These are phyloP conservation scores for Syngnathus floridae DNA, from an alignment of 2,113 vertebrate species.

Conservation along the genomic window DNA sequence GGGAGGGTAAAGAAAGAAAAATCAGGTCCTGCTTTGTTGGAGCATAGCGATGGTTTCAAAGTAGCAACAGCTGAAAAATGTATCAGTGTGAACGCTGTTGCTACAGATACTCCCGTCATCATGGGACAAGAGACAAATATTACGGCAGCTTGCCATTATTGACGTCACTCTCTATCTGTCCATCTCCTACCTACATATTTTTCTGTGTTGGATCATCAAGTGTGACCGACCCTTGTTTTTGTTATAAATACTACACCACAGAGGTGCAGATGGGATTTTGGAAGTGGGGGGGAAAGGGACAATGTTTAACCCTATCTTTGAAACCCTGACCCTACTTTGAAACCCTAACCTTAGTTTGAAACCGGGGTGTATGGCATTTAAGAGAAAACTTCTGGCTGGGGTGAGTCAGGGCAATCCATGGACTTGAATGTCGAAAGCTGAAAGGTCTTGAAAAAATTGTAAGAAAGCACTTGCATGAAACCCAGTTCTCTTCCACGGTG, in stretches of 20 bases:
- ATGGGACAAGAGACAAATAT: constrained; percentile 16
- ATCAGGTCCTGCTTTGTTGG: constrained; percentile 25
- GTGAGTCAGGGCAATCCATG: background rate
- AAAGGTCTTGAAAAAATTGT: constrained; percentile 3
- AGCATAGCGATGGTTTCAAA: constrained; percentile 32
- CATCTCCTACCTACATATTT: background rate
- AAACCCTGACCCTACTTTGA: no score
- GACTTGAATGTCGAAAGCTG: constrained; percentile 7
- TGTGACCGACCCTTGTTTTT: constrained; percentile 19
- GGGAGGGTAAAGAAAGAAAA: constrained; percentile 9
- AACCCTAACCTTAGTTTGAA: background rate
- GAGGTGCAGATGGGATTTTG: no score
- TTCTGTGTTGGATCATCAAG: constrained; percentile 35
- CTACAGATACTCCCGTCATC: constrained; percentile 6
- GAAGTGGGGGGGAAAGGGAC: no score
- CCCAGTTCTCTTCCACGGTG: constrained; percentile 26
- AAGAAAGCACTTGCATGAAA: constrained; percentile 13
- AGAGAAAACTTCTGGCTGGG: background rate
- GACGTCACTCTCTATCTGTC: constrained; percentile 13
- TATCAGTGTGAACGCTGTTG: constrained; percentile 16
- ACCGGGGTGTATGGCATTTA: no score
- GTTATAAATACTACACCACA: background rate
- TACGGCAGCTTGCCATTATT: constrained; percentile 16
- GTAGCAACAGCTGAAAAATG: constrained; percentile 37
- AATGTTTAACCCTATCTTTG: no score